Percentiles rank a stretch among this genome's conserved stretches.
phyloP scores from a whole-genome alignment of 2,797 vertebrate genomes.

The Sebastes glaucus region DNA sequence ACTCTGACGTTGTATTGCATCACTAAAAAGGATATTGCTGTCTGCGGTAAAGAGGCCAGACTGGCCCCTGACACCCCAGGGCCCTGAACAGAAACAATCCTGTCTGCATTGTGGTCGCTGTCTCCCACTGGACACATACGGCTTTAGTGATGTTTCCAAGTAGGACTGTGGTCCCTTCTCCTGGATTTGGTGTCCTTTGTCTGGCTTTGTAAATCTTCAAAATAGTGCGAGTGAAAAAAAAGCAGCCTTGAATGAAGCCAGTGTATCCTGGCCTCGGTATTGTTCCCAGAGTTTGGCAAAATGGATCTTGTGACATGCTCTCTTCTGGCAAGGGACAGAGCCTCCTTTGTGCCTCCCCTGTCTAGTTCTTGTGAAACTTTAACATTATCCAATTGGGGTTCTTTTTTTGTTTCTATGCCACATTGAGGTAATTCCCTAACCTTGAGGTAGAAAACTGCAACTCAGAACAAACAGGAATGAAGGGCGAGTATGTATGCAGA shows the following conservation, averaged over 20 bases:
- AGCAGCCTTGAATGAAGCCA: constrained; percentile 74
- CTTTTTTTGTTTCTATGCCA: constrained; percentile 9
- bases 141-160: constrained; percentile 61
- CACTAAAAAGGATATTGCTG: constrained; percentile 19
- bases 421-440: constrained; percentile 48
- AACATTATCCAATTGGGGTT: constrained; percentile 57
- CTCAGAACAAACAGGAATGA: constrained; percentile 35
- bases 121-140: constrained; percentile 66
- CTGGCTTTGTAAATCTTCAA: constrained; percentile 75
- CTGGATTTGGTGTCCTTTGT: constrained; percentile 73
- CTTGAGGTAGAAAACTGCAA: constrained; percentile 36
- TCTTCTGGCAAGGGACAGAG: constrained; percentile 78
- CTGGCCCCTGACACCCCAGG: constrained; percentile 11
- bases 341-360: constrained; percentile 74
- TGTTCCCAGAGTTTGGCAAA: constrained; percentile 76
- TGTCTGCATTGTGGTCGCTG: constrained; percentile 44
- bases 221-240: constrained; percentile 67
- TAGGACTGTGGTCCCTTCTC: constrained; percentile 51
- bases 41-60: constrained; percentile 38
- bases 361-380: constrained; percentile 75
- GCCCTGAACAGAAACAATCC: constrained; percentile 40
- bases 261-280: constrained; percentile 75
- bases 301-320: constrained; percentile 82
- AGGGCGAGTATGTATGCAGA: background rate
- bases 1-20: constrained; percentile 14